Percentiles rank a stretch among this genome's conserved stretches.
phyloP scores from a whole-genome alignment of 2,797 vertebrate species.

The Ispidina lecontei region DNA sequence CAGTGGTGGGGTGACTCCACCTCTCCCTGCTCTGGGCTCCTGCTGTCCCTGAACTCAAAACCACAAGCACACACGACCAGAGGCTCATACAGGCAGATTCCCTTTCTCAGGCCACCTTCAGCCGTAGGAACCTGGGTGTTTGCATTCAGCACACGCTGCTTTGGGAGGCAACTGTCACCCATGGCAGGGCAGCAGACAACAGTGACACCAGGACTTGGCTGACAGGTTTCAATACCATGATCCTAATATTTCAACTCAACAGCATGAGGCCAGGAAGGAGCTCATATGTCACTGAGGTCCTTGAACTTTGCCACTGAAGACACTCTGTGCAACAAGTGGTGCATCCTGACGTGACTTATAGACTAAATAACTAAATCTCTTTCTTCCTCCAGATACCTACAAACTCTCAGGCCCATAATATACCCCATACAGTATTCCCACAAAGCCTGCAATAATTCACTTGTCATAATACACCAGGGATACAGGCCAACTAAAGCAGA shows the following conservation, averaged over 20 bases:
- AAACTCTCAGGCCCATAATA: background rate
- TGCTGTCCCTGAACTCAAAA: background rate
- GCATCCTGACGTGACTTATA: background rate
- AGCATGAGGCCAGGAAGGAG: constrained; percentile 6
- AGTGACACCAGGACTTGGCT: background rate
- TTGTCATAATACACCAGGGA: constrained; percentile 45
- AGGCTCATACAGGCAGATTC: rapidly evolving
- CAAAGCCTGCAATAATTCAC: constrained; percentile 49
- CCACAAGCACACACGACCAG: rapidly evolving
- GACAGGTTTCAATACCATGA: background rate
- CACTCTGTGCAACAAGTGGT: rapidly evolving
- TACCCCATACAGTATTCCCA: background rate
- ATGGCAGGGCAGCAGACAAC: background rate
- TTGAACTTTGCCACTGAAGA: background rate
- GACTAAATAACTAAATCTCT: constrained; percentile 6
- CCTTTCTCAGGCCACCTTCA: background rate
- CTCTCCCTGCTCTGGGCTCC: rapidly evolving
- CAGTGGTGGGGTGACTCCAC: background rate
- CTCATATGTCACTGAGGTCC: background rate
- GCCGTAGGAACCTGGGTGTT: rapidly evolving
- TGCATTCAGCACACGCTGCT: rapidly evolving
- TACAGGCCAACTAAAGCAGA: constrained; percentile 50
- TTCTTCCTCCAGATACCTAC: constrained; percentile 17
- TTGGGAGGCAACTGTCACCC: background rate
- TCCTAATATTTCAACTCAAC: background rate